A percentile compares a stretch with the other conserved stretches of the same genome.
Conservation (phyloP, 2,888 invertebrate genomes). For the Andrena bicolor region DNA sequence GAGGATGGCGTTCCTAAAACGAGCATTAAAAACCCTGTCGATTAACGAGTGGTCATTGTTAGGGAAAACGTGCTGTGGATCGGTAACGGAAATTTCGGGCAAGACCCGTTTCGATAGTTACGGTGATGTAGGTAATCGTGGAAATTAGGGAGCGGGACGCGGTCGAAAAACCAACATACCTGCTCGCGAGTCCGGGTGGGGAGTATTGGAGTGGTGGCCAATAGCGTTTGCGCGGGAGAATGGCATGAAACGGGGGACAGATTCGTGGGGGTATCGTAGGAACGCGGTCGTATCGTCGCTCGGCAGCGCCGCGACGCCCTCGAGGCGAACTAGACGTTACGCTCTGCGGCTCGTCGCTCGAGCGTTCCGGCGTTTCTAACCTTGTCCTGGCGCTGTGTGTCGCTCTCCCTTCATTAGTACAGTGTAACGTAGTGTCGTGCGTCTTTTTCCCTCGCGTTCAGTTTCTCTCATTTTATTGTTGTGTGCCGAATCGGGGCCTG, state of each 20-base stretch:
- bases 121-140: slow-evolving; percentile 34
- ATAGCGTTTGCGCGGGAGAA: slow-evolving; percentile 64
- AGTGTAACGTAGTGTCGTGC: slow-evolving; percentile 59
- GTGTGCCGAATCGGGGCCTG: slow-evolving; percentile 33
- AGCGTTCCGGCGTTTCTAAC: slow-evolving; percentile 69
- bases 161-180: slow-evolving; percentile 53
- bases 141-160: slow-evolving; percentile 47
- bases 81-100: slow-evolving; percentile 15
- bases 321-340: slow-evolving; percentile 70
- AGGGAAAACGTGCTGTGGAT: neutral
- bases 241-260: slow-evolving; percentile 56
- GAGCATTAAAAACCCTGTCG: slow-evolving; percentile 15
- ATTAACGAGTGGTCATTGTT: slow-evolving; percentile 3
- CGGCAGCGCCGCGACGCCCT: slow-evolving; percentile 79
- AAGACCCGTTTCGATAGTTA: slow-evolving; percentile 32
- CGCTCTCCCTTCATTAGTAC: slow-evolving; percentile 51
- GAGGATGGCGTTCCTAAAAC: neutral
- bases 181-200: slow-evolving; percentile 37
- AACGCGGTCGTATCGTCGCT: slow-evolving; percentile 72
- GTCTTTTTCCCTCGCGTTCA: slow-evolving; percentile 35
- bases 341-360: slow-evolving; percentile 51
- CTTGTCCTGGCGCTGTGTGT: slow-evolving; percentile 66
- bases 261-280: slow-evolving; percentile 64
- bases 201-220: slow-evolving; percentile 50
- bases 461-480: slow-evolving; percentile 35